Evolutionary conservation across 2,888 invertebrate genomes (phyloP), one percentile per base, ranked within the genome.

Genomic region (Agriopis marginaria): DNA sequence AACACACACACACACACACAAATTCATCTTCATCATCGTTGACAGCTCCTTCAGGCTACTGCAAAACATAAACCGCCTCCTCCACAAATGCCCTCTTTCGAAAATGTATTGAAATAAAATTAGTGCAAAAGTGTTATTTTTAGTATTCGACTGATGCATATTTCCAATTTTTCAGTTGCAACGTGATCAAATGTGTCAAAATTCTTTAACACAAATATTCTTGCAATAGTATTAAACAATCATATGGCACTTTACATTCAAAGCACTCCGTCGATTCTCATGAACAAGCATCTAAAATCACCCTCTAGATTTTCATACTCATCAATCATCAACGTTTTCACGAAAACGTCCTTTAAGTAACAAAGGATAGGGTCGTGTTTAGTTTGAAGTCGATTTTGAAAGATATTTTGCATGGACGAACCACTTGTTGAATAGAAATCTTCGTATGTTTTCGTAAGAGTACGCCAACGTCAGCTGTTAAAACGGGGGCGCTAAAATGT

Each of bases 401-500:
- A 75, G 82, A 82, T 80, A 82, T 80, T 82, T 82, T 79, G 80
- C 82, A 81, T 82, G 78, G 77, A 85, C 79, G 82, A 80, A 77
- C 89, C 91, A 93, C 92, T 91, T 93, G 92, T 92, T 92, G 92
- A 89, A 87, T 87, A 84, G 82, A 88, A 88, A 89, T 90, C 90
- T 92, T 90, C 85, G 87, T 87, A 81, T 86, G 87, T 89, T 90
- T 91, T 91, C 89, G 87, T 86, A 86, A 87, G 83, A 82, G 82
- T 81, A 70, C 66, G 63, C 70, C 82, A 79, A 77, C 78, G 78
- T 79, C 84, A 84, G 79, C 82, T 83, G 83, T 80, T 77, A 62
- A 53, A 63, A 23, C 40, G 49, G 75, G 76, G 75, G 70, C 79
- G 76, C 76, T 86, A 89, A 89, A 88, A 88, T 88, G 87, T 70